Evolutionary conservation across 2,797 vertebrate genomes (phyloP).

Genomic region (Enteromius viviparus): DNA sequence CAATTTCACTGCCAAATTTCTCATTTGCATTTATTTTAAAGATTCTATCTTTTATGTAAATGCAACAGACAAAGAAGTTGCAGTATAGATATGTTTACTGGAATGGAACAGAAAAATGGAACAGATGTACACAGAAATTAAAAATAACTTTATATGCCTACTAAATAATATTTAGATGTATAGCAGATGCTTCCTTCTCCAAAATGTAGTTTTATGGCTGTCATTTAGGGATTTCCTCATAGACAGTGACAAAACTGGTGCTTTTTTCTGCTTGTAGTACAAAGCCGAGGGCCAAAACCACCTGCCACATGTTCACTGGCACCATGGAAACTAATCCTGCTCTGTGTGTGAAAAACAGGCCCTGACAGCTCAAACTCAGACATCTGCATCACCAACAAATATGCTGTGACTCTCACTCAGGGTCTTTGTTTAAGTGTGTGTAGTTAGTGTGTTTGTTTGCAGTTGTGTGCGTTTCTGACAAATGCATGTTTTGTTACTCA

Average conservation of each 20-base stretch:
- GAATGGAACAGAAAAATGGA: neutral
- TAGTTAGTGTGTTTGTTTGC: slow-evolving; percentile 24
- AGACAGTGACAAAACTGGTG: neutral
- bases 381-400: slow-evolving; percentile 49
- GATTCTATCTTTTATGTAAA: slow-evolving; percentile 59
- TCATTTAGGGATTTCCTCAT: neutral
- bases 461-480: slow-evolving; percentile 26
- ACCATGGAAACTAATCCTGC: slow-evolving; percentile 82
- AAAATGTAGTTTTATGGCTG: neutral
- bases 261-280: slow-evolving; percentile 27
- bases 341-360: slow-evolving; percentile 71
- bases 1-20: slow-evolving; percentile 63
- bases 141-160: neutral
- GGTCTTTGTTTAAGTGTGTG: slow-evolving; percentile 8
- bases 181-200: neutral
- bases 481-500: neutral
- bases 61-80: slow-evolving; percentile 28
- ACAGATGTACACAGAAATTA: neutral
- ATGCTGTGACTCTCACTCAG: slow-evolving; percentile 16
- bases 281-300: slow-evolving; percentile 48
- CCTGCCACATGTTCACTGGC: slow-evolving; percentile 66
- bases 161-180: neutral
- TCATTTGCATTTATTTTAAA: slow-evolving; percentile 58
- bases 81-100: neutral
- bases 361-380: slow-evolving; percentile 54